These are phyloP conservation scores for Drosophila trichaetosa DNA, from an alignment of 2,888 invertebrate species.

Conservation along the genomic window DNA sequence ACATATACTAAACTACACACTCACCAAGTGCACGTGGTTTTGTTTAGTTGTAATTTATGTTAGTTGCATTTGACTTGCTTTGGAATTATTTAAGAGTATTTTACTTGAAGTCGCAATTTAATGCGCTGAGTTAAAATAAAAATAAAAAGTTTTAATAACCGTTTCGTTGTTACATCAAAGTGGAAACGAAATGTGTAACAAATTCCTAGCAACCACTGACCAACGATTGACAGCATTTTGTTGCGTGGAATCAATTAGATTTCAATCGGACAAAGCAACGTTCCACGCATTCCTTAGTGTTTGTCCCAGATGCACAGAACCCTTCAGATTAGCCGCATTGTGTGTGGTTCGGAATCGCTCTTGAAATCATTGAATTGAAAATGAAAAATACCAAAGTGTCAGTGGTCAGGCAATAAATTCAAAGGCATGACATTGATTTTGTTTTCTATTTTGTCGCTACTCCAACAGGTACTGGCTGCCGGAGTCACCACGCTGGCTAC, in stretches of 20 bases:
- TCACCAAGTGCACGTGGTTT: neutral
- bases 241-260: conserved; percentile 71
- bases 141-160: conserved; percentile 25
- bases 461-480: conserved; percentile 89
- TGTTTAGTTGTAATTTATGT: neutral
- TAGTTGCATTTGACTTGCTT: neutral
- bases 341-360: conserved; percentile 11
- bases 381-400: conserved; percentile 68
- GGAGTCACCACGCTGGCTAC: conserved; percentile 92
- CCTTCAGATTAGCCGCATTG: conserved; percentile 50
- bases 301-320: conserved; percentile 39
- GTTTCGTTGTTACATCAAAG: conserved; percentile 65
- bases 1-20: neutral
- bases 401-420: conserved; percentile 65
- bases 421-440: conserved; percentile 38
- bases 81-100: conserved; percentile 28
- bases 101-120: conserved; percentile 25
- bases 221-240: conserved; percentile 61
- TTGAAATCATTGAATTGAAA: conserved; percentile 59
- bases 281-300: conserved; percentile 64
- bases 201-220: conserved; percentile 64
- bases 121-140: conserved; percentile 2
- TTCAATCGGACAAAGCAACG: conserved; percentile 59
- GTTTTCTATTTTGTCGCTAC: neutral
- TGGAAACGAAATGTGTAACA: conserved; percentile 38